A percentile compares a stretch with the other conserved stretches of the same genome.
These are phyloP conservation scores for Maconellicoccus hirsutus DNA, from an alignment of 1,140 invertebrate genomes.

Conservation along the genomic window DNA sequence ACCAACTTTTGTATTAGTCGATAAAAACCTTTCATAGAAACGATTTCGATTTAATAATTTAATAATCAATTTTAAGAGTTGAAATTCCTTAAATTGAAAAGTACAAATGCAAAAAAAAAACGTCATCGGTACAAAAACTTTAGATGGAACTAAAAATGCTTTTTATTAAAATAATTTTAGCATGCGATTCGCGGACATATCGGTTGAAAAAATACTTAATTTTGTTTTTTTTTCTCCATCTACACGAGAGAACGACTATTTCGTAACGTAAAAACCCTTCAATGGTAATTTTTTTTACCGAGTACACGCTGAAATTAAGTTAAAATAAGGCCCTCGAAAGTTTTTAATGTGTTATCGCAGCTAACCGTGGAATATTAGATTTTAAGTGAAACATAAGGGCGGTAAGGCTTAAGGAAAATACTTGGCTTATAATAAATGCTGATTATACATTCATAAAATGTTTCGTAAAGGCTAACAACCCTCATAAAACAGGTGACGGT, in stretches of 20 bases:
- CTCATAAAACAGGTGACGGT: conserved; percentile 19
- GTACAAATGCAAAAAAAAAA: too few species aligned
- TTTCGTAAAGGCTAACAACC: conserved; percentile 21
- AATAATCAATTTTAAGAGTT: too few species aligned
- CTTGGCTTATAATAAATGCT: conserved; percentile 16
- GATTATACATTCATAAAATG: conserved; percentile 22
- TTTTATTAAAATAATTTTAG: neutral
- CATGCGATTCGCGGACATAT: neutral
- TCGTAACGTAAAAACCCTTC: neutral
- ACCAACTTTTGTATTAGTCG: too few species aligned
- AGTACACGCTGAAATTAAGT: neutral
- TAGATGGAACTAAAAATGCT: too few species aligned
- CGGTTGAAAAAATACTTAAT: neutral
- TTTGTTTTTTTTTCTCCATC: neutral
- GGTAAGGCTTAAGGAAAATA: neutral
- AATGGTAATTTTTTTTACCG: neutral
- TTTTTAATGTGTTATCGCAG: conserved; percentile 21
- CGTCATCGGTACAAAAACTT: too few species aligned
- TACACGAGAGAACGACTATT: neutral
- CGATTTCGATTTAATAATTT: too few species aligned
- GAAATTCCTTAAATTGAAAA: too few species aligned
- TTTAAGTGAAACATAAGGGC: conserved; percentile 18
- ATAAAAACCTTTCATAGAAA: too few species aligned
- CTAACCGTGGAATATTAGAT: conserved; percentile 18
- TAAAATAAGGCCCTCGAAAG: conserved; percentile 1